A percentile compares a stretch with the other conserved stretches of the same genome.
phyloP scores from a whole-genome alignment of 2,113 vertebrate species.

The Cygnus buccinator region DNA sequence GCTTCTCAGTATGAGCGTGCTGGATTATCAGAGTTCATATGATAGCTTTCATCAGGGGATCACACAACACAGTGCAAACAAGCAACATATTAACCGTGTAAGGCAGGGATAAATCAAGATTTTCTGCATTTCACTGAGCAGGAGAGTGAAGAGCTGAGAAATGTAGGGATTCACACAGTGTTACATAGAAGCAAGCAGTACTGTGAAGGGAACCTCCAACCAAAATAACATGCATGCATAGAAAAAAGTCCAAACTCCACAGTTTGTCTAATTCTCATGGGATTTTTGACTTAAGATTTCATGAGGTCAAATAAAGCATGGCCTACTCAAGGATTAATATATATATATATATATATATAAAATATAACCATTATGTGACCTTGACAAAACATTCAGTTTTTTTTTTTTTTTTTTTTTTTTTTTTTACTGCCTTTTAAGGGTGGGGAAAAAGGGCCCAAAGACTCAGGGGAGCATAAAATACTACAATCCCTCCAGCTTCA shows the following conservation, averaged over 20 bases:
- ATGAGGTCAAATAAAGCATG: neutral
- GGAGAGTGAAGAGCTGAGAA: neutral
- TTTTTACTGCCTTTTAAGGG: neutral
- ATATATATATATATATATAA: no score
- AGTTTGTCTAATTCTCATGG: neutral
- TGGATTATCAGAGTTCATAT: neutral
- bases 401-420: no score
- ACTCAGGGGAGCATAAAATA: neutral
- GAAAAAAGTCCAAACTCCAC: neutral
- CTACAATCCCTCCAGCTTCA: neutral
- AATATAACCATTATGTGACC: constrained; percentile 15
- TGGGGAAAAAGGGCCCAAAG: accelerated
- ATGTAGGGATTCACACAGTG: neutral
- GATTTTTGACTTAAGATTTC: constrained; percentile 11
- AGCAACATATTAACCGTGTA: neutral
- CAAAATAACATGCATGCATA: neutral
- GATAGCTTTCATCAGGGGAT: constrained; percentile 21
- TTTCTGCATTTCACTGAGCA: neutral
- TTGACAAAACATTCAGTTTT: neutral
- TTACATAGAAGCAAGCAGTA: neutral
- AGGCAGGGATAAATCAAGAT: neutral
- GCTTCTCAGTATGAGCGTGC: constrained; percentile 21
- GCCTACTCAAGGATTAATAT: constrained; percentile 28
- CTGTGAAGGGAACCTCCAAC: neutral
- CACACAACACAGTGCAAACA: neutral